phyloP scores from a whole-genome alignment of 1,140 invertebrate genomes.

The Epicauta chinensis region DNA sequence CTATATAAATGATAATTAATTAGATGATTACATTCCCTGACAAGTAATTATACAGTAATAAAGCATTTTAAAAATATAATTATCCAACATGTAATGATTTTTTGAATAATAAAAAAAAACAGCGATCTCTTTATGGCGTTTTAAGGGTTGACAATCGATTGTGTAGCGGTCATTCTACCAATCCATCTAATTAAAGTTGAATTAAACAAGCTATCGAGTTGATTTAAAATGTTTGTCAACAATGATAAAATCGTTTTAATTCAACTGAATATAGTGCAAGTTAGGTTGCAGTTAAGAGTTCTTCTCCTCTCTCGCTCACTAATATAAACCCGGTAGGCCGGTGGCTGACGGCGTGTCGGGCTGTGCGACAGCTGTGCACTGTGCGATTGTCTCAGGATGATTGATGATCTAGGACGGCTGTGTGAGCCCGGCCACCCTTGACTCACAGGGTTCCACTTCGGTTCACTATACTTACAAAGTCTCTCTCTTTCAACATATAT shows the following conservation, averaged over 20 bases:
- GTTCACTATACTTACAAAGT: conserved; percentile 31
- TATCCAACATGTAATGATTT: no score
- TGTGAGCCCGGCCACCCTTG: conserved; percentile 32
- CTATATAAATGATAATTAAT: no score
- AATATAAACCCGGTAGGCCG: conserved; percentile 33
- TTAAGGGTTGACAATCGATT: no score
- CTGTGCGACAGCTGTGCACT: conserved; percentile 41
- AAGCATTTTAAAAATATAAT: no score
- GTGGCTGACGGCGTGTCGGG: conserved; percentile 35
- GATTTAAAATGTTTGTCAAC: conserved; percentile 14
- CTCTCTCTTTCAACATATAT: conserved; percentile 1
- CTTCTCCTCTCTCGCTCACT: conserved; percentile 4
- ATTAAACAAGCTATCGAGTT: no score
- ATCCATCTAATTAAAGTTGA: no score
- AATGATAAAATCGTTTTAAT: conserved; percentile 27
- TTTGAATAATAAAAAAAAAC: no score
- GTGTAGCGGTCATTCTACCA: no score
- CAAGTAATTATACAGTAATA: no score
- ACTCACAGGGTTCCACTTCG: conserved; percentile 34
- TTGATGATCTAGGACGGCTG: conserved; percentile 42
- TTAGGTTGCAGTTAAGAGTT: conserved; percentile 25
- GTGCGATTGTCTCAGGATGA: conserved; percentile 42
- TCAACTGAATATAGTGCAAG: conserved; percentile 24
- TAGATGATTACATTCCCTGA: no score
- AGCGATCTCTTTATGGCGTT: no score